phyloP scores from a whole-genome alignment of 1,140 invertebrate genomes.

The Drosophila yakuba region DNA sequence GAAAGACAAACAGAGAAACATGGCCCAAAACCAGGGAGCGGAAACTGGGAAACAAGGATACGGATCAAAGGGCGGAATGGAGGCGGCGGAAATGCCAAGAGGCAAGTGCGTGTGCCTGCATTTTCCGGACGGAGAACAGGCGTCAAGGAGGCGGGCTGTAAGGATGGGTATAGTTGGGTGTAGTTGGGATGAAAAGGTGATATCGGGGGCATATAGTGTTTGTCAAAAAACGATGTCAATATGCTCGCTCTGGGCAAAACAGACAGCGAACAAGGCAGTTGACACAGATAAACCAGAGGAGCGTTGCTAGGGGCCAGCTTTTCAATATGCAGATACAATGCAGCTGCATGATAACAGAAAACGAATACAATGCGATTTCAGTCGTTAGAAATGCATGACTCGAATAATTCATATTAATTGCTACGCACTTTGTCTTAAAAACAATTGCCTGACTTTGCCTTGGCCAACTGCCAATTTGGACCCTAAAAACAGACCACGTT shows the following conservation, averaged over 20 bases:
- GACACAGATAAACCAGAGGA: constrained; percentile 63
- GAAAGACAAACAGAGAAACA: constrained; percentile 62
- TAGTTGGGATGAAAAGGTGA: constrained; percentile 28
- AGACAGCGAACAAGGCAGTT: constrained; percentile 46
- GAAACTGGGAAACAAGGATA: neutral
- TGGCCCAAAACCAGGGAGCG: constrained; percentile 34
- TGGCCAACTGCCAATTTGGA: constrained; percentile 19
- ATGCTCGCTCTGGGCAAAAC: constrained; percentile 45
- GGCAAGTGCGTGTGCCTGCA: constrained; percentile 69
- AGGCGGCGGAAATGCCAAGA: constrained; percentile 70
- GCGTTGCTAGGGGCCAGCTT: constrained; percentile 9
- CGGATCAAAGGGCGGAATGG: neutral
- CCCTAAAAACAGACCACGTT: neutral
- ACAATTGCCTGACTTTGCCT: constrained; percentile 13
- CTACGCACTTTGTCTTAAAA: constrained; percentile 12
- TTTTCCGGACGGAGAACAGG: constrained; percentile 25
- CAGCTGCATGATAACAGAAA: constrained; percentile 36
- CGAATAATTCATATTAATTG: constrained; percentile 30
- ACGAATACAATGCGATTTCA: constrained; percentile 6
- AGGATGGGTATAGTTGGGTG: neutral
- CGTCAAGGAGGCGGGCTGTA: constrained; percentile 5
- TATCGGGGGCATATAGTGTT: constrained; percentile 48
- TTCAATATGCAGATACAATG: constrained; percentile 43
- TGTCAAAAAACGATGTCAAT: constrained; percentile 78
- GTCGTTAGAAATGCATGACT: constrained; percentile 33